Percentiles rank a stretch among this genome's conserved stretches.
Evolutionary conservation across 2,888 invertebrate species (phyloP).

Genomic region (Drosophila nr. medialis): DNA sequence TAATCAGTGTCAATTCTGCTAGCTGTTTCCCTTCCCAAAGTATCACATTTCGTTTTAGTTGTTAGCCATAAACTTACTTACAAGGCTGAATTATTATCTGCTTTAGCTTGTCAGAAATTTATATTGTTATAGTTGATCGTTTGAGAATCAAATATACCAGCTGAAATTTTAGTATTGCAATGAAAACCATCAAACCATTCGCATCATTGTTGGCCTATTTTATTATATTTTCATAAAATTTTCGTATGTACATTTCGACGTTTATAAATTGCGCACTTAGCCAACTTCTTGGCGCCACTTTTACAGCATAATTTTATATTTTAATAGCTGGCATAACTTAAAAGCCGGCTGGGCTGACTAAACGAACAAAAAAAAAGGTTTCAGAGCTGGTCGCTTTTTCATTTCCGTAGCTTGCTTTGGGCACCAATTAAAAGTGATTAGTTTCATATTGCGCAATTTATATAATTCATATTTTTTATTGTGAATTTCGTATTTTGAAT

Average conservation of each 20-base stretch:
- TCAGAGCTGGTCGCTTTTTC: conserved; percentile 41
- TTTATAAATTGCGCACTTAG: conserved; percentile 46
- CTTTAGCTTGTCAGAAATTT: not conserved
- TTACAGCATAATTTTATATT: conserved; percentile 59
- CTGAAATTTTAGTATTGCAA: not conserved
- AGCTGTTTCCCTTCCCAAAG: not conserved
- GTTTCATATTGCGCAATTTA: conserved; percentile 74
- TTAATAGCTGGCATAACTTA: conserved; percentile 65
- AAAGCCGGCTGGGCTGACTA: conserved; percentile 4
- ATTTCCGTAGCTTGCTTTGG: conserved; percentile 66
- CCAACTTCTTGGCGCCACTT: conserved; percentile 32
- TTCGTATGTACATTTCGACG: conserved; percentile 11
- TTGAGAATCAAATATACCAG: not conserved
- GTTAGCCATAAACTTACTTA: not conserved
- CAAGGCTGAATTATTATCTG: not conserved
- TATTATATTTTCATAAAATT: conserved; percentile 6
- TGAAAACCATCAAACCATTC: not conserved
- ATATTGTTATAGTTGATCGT: not conserved
- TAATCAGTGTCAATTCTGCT: not conserved
- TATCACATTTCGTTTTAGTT: not conserved
- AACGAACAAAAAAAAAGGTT: conserved; percentile 43
- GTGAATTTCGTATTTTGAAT: conserved; percentile 43
- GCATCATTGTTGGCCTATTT: not conserved
- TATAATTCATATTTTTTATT: conserved; percentile 60
- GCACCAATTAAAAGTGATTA: conserved; percentile 77